Evolutionary conservation across 2,888 invertebrate genomes (phyloP).

Genomic region (Argyresthia albistria): DNA sequence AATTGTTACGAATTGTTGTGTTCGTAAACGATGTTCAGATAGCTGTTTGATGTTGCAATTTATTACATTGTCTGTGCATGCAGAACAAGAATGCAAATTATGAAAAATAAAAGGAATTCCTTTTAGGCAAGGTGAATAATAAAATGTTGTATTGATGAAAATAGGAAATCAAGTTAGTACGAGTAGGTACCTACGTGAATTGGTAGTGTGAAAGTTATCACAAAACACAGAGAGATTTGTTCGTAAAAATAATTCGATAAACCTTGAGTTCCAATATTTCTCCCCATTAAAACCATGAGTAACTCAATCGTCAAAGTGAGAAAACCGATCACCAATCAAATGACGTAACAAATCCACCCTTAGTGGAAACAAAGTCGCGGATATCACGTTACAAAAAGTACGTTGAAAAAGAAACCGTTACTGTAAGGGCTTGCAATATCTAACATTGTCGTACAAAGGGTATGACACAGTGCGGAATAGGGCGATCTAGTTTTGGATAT

Average conservation of each 20-base stretch:
- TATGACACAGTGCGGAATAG: conserved; percentile 53
- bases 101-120: not conserved
- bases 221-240: not conserved
- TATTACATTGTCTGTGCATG: not conserved
- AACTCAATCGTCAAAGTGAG: conserved; percentile 46
- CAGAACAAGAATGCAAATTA: not conserved
- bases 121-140: not conserved
- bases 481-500: conserved; percentile 66
- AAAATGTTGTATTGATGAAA: not conserved
- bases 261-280: conserved; percentile 14
- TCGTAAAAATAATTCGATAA: conserved; percentile 7
- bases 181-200: no score
- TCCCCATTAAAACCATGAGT: conserved; percentile 27
- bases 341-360: conserved; percentile 57
- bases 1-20: conserved; percentile 64
- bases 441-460: conserved; percentile 31
- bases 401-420: conserved; percentile 69
- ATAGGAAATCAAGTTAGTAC: no score
- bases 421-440: conserved; percentile 29
- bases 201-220: no score
- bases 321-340: conserved; percentile 38
- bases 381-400: conserved; percentile 69
- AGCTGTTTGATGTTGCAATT: not conserved
- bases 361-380: conserved; percentile 53
- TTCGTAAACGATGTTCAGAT: conserved; percentile 16